phyloP scores from a whole-genome alignment of 2,888 invertebrate species.

The Idaea aversata region DNA sequence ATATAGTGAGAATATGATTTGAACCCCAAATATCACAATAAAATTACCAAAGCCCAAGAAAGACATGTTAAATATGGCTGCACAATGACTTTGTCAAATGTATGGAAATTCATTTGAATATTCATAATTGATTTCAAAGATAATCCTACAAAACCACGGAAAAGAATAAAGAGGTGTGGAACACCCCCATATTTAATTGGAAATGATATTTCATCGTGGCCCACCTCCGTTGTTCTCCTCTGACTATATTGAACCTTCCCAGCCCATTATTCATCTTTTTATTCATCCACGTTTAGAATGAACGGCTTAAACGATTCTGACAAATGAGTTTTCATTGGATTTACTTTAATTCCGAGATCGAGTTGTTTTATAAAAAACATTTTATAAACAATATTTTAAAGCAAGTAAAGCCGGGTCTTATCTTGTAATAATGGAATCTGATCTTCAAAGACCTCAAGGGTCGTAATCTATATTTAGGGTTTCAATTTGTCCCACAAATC shows the following conservation, averaged over 20 bases:
- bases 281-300: not conserved
- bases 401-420: not conserved
- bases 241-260: not conserved
- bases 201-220: slow-evolving; percentile 20
- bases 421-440: not conserved
- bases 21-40: no score
- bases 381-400: not conserved
- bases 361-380: not conserved
- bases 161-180: slow-evolving; percentile 10
- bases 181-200: slow-evolving; percentile 19
- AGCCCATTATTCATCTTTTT: not conserved
- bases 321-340: slow-evolving; percentile 1
- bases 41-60: no score
- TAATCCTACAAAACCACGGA: not conserved
- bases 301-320: not conserved
- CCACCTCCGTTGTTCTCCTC: slow-evolving; percentile 1
- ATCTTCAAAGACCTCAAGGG: not conserved
- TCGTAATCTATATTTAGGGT: not conserved
- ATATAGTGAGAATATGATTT: no score
- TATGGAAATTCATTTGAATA: slow-evolving; percentile 13
- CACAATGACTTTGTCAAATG: not conserved
- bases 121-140: not conserved
- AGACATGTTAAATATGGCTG: not conserved
- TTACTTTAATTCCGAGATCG: not conserved
- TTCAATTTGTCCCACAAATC: not conserved